Evolutionary conservation across 1,140 invertebrate species (phyloP).

Genomic region (Vanessa atalanta): DNA sequence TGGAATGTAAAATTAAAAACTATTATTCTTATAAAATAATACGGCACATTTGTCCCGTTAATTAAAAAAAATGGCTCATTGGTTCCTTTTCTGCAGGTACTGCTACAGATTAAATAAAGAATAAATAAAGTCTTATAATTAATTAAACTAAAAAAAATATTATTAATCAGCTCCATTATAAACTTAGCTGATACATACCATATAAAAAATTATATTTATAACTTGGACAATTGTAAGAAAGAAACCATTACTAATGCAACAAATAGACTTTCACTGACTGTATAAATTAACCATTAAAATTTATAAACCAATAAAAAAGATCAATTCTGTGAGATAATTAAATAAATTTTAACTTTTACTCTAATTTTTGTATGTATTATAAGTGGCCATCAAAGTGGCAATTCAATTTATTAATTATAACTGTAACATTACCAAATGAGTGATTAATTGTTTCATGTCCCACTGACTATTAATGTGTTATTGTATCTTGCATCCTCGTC

Average conservation of each 20-base stretch:
- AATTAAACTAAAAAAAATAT: slow-evolving; percentile 25
- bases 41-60: slow-evolving; percentile 45
- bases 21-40: slow-evolving; percentile 42
- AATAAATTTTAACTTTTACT: slow-evolving; percentile 10
- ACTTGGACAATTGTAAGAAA: slow-evolving; percentile 12
- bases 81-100: slow-evolving; percentile 64
- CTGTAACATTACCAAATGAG: slow-evolving; percentile 21
- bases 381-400: slow-evolving; percentile 4
- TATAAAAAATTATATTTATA: neutral
- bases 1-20: slow-evolving; percentile 55
- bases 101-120: slow-evolving; percentile 46
- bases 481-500: slow-evolving; percentile 73
- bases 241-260: neutral
- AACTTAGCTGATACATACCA: neutral
- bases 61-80: slow-evolving; percentile 66
- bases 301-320: slow-evolving; percentile 11
- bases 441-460: slow-evolving; percentile 18
- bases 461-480: slow-evolving; percentile 30
- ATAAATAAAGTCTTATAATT: slow-evolving; percentile 47
- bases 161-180: slow-evolving; percentile 6
- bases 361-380: slow-evolving; percentile 1
- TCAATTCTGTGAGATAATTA: neutral
- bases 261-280: slow-evolving; percentile 24
- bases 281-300: slow-evolving; percentile 19
- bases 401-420: slow-evolving; percentile 6